These are phyloP conservation scores for Leptopterna dolabrata DNA, from an alignment of 2,888 invertebrate genomes.

Conservation along the genomic window DNA sequence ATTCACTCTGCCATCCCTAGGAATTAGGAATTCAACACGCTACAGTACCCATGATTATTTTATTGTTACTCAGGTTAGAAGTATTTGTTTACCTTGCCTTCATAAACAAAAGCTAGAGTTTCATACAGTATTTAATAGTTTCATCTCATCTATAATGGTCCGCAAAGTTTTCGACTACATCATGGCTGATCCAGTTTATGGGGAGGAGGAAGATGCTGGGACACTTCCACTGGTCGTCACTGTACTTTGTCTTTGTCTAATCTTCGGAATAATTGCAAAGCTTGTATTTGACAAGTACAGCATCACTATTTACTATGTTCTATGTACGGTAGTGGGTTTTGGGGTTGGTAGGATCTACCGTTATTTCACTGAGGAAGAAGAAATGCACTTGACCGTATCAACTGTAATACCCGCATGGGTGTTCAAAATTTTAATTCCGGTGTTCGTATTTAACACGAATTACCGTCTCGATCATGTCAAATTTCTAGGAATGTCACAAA, in stretches of 20 bases:
- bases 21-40: too few species aligned
- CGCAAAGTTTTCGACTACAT: constrained; percentile 3
- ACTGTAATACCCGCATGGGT: background rate
- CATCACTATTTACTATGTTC: background rate
- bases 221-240: background rate
- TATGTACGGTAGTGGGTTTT: background rate
- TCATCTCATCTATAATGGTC: background rate
- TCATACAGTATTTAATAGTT: too few species aligned
- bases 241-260: background rate
- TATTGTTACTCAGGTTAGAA: too few species aligned
- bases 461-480: constrained; percentile 5
- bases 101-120: too few species aligned
- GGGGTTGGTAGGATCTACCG: background rate
- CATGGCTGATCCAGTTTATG: background rate
- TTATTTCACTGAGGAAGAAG: background rate
- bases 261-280: background rate
- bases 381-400: background rate
- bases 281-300: constrained; percentile 6
- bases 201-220: background rate
- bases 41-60: too few species aligned
- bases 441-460: background rate
- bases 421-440: constrained; percentile 10
- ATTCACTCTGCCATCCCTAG: too few species aligned
- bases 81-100: too few species aligned
- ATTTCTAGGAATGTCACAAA: background rate